Conservation (phyloP, 2,888 invertebrate genomes). For the Hypena proboscidalis region DNA sequence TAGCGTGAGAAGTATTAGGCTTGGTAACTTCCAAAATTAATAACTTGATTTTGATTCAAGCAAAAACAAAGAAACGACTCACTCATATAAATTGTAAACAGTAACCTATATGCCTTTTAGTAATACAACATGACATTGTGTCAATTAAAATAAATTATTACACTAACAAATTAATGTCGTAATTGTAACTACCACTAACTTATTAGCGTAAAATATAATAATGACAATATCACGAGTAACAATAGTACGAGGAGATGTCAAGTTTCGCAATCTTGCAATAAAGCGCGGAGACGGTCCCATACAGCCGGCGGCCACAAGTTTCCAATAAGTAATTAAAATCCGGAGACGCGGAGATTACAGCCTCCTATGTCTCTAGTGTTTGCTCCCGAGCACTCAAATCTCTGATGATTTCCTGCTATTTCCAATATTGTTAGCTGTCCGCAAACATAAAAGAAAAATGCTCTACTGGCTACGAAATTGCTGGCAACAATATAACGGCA, state of each 20-base stretch:
- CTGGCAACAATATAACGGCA: too few species aligned
- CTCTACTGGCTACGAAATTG: slow-evolving; percentile 5
- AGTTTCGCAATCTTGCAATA: slow-evolving; percentile 74
- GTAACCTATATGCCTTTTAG: too few species aligned
- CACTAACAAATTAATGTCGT: too few species aligned
- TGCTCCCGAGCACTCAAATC: slow-evolving; percentile 67
- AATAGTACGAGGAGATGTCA: slow-evolving; percentile 51
- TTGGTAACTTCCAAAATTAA: too few species aligned
- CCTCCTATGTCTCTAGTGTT: slow-evolving; percentile 73
- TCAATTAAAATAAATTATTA: too few species aligned
- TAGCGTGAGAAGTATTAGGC: too few species aligned
- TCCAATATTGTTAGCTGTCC: slow-evolving; percentile 38
- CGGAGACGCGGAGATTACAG: slow-evolving; percentile 77
- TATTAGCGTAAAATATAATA: not conserved
- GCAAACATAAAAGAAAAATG: slow-evolving; percentile 24
- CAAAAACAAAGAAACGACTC: too few species aligned
- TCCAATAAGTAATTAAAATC: slow-evolving; percentile 85
- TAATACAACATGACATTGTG: too few species aligned
- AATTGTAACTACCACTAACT: too few species aligned
- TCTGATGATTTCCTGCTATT: slow-evolving; percentile 69
- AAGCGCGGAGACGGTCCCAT: slow-evolving; percentile 71
- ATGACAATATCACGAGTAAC: slow-evolving; percentile 30
- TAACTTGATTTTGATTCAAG: too few species aligned
- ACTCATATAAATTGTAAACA: too few species aligned
- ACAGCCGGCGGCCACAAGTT: slow-evolving; percentile 83